Conservation (phyloP, 2,888 invertebrate species). For the Chrysodeixis includens region DNA sequence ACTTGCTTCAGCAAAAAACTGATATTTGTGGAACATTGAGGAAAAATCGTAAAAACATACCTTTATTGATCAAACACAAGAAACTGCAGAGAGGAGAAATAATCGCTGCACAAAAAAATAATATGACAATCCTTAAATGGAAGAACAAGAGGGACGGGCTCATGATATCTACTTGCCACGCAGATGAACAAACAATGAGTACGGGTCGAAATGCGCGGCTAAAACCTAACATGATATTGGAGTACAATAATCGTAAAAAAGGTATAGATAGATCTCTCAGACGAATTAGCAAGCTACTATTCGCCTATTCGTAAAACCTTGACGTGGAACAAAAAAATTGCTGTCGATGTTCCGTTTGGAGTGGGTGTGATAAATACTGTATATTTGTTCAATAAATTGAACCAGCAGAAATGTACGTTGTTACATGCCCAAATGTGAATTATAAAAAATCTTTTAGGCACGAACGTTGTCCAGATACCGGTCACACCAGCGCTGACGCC, state of each 20-base stretch:
- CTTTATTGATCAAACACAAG: slow-evolving; percentile 37
- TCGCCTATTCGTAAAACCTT: slow-evolving; percentile 26
- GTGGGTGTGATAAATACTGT: slow-evolving; percentile 23
- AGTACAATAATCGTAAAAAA: slow-evolving; percentile 35
- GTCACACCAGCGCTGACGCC: too few relatives aligned
- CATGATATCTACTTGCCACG: slow-evolving; percentile 45
- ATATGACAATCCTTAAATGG: slow-evolving; percentile 49
- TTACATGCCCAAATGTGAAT: slow-evolving; percentile 32
- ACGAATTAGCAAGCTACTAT: slow-evolving; percentile 30
- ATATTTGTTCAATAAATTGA: slow-evolving; percentile 25
- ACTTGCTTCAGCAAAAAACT: too few relatives aligned
- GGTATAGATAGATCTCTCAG: slow-evolving; percentile 43
- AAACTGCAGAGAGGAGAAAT: slow-evolving; percentile 39
- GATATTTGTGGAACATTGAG: slow-evolving; percentile 34
- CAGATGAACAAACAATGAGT: slow-evolving; percentile 26
- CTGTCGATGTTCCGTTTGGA: slow-evolving; percentile 28
- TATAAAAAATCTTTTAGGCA: slow-evolving; percentile 26
- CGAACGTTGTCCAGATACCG: slow-evolving; percentile 18
- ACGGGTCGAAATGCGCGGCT: slow-evolving; percentile 12
- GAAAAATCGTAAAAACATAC: slow-evolving; percentile 39
- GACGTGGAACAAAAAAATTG: slow-evolving; percentile 29
- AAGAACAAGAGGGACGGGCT: slow-evolving; percentile 45
- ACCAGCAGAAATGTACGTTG: slow-evolving; percentile 19
- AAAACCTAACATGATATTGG: slow-evolving; percentile 34
- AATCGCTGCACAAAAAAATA: slow-evolving; percentile 38